These are phyloP conservation scores for Carterocephalus palaemon DNA, from an alignment of 2,888 invertebrate species.

Conservation along the genomic window DNA sequence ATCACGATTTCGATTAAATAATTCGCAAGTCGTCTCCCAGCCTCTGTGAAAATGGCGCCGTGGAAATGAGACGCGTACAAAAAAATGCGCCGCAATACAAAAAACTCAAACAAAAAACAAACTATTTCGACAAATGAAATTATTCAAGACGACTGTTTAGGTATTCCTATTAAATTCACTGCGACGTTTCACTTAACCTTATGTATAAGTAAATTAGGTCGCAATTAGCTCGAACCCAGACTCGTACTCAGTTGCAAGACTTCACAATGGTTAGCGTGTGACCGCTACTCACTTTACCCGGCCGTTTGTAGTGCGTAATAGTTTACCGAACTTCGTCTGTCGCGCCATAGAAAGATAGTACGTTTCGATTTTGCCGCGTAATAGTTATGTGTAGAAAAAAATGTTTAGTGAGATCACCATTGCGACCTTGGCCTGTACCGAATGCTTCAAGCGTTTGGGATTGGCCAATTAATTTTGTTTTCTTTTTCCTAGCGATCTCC, in stretches of 20 bases:
- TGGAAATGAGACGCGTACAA: constrained; percentile 57
- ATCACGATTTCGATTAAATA: background rate
- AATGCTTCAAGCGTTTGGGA: constrained; percentile 47
- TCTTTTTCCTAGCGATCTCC: constrained; percentile 39
- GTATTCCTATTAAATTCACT: constrained; percentile 14
- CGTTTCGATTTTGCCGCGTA: constrained; percentile 49
- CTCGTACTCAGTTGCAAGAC: constrained; percentile 11
- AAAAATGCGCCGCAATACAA: constrained; percentile 43
- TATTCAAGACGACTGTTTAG: constrained; percentile 51
- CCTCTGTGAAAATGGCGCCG: constrained; percentile 55
- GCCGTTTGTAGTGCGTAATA: constrained; percentile 30
- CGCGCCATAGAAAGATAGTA: constrained; percentile 35
- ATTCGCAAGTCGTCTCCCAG: constrained; percentile 26
- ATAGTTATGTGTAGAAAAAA: constrained; percentile 58
- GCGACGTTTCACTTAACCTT: background rate
- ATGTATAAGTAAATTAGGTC: background rate
- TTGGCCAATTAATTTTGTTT: constrained; percentile 51
- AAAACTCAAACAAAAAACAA: constrained; percentile 43
- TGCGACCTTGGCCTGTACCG: constrained; percentile 55
- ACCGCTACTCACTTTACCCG: constrained; percentile 44
- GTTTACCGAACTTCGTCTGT: constrained; percentile 36
- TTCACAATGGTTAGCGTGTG: constrained; percentile 49
- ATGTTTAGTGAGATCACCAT: constrained; percentile 67
- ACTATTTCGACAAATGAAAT: constrained; percentile 56
- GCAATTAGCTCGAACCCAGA: background rate